phyloP scores from a whole-genome alignment of 2,797 vertebrate genomes.

The Gymnocypris eckloni region DNA sequence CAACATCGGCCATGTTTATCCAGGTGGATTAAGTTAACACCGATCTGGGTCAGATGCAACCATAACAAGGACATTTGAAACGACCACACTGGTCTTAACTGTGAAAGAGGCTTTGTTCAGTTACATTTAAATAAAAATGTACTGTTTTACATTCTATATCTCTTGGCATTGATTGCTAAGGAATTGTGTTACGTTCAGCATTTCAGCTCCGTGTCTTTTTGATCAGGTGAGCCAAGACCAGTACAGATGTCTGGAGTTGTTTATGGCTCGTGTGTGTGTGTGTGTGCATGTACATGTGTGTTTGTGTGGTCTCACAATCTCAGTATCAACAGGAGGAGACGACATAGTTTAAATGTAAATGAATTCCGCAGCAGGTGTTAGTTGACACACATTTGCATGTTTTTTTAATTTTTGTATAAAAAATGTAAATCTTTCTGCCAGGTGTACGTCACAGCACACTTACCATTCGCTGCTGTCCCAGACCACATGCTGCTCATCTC shows the following conservation, averaged over 20 bases:
- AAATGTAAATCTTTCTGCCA: conserved; percentile 41
- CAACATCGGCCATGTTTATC: background rate
- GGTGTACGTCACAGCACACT: conserved; percentile 30
- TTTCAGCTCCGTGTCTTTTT: background rate
- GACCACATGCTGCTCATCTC: conserved; percentile 12
- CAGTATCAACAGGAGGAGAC: conserved; percentile 49
- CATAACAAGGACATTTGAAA: background rate
- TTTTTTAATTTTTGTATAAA: background rate
- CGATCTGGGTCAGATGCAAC: conserved; percentile 31
- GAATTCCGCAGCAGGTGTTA: conserved; percentile 69
- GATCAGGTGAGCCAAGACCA: background rate
- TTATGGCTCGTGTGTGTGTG: background rate
- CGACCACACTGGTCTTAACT: background rate
- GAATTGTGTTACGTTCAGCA: background rate
- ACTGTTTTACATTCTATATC: background rate
- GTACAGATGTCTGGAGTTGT: conserved; percentile 14
- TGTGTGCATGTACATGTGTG: background rate
- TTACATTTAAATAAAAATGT: background rate
- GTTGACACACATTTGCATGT: conserved; percentile 53
- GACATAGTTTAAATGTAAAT: conserved; percentile 68
- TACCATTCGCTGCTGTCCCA: conserved; percentile 25
- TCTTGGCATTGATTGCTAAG: background rate
- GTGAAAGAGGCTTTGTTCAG: conserved; percentile 1
- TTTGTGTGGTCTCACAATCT: conserved; percentile 21
- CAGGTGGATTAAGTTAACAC: conserved; percentile 23